These are phyloP conservation scores for Bolborhynchus lineola DNA, from an alignment of 2,113 vertebrate genomes.

Conservation along the genomic window DNA sequence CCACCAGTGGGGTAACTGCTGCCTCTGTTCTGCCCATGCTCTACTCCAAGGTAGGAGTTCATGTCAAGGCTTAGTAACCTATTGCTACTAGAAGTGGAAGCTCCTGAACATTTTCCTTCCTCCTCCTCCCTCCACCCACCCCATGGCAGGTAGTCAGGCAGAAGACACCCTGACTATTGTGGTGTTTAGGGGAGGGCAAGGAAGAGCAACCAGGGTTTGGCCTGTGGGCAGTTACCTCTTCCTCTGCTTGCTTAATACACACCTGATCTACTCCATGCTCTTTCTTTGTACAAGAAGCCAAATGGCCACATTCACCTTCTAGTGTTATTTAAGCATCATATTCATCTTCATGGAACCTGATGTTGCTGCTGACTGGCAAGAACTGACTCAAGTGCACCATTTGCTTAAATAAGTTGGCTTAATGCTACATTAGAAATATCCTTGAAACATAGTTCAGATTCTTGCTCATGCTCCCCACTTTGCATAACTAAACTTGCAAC, in stretches of 20 bases:
- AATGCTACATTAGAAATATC: not conserved
- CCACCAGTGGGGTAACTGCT: not conserved
- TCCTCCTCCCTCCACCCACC: not conserved
- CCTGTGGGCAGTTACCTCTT: not conserved
- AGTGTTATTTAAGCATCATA: not conserved
- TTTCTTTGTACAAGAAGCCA: not conserved
- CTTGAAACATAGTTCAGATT: not conserved
- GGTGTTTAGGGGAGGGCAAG: not conserved
- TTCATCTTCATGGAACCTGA: not conserved
- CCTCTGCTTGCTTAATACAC: not conserved
- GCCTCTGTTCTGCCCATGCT: not conserved
- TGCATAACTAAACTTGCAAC: not conserved
- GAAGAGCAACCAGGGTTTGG: not conserved
- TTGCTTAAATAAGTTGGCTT: not conserved
- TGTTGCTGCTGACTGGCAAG: not conserved
- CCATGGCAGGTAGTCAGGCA: not conserved
- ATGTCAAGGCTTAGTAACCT: not conserved
- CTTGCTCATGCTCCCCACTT: not conserved
- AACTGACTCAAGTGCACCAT: not conserved
- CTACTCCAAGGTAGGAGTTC: not conserved
- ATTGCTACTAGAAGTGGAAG: not conserved
- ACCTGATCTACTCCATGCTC: not conserved
- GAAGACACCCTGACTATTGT: not conserved
- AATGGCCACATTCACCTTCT: not conserved
- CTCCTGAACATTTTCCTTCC: not conserved